Evolutionary conservation across 2,113 vertebrate genomes (phyloP), one percentile per base, ranked within the genome.

Genomic region (Alligator sinensis): DNA sequence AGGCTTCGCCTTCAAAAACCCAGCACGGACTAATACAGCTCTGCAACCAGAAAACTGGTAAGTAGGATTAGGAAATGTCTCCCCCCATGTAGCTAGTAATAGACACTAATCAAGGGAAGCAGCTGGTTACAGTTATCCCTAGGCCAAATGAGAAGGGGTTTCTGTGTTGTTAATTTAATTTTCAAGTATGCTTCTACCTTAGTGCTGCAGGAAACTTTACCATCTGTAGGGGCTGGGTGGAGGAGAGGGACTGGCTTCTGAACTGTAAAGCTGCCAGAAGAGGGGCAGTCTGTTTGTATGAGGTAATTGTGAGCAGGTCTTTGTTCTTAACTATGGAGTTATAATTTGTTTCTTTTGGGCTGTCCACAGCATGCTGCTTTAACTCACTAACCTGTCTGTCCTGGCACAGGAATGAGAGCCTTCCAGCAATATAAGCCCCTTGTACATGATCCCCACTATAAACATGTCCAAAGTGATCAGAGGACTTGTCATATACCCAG

Each of bases 311-410:
- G 60, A 92, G 28, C 19, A 47, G 3, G 8, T 59, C 80, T 10
- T 47, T 25, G 22, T 61, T 79, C 21, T 66, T 82, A 58, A 59
- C 2, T 2, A 61, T 28, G 30, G 4, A 62, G 10, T 38, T 72
- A 74, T 59, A 18, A 30, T 38, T 57, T 55, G 19, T 57, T 90
- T 88, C 5, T 54, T 19, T 24, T 47, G 54, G 13, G n/a, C 19
- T 59, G 19, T 21, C 0, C 1, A 5, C 28, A 75, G 27, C 1
- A 0, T 11, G 19, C 59, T 89, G 25, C 1, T 1, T 57, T 61
- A 38, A 61, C 76, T 66, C 30, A 61, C 11, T 62, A 55, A 58
- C 19, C 85, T n/a, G n/a, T 27, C 66, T 75, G 7, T 64, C 12
- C 14, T 6, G 3, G 28, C 5, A 57, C 57, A 19, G 18, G 21